These are phyloP conservation scores for Perognathus longimembris DNA, from an alignment of 2,113 vertebrate species.

Conservation along the genomic window DNA sequence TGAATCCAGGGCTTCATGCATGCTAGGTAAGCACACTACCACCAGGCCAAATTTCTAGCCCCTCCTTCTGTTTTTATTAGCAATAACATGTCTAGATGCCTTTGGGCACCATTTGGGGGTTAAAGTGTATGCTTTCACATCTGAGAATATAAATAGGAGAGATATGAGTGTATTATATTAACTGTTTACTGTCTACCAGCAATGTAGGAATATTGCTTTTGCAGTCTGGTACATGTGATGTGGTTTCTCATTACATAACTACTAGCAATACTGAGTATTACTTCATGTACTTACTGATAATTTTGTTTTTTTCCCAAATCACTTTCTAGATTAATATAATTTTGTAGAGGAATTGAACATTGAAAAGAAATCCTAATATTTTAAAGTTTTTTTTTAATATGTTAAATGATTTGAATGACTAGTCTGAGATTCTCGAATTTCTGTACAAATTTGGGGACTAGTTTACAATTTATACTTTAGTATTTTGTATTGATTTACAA, in stretches of 20 bases:
- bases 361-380: neutral
- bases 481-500: neutral
- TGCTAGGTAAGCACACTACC: too few species aligned
- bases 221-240: neutral
- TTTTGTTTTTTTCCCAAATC: neutral
- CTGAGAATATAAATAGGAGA: neutral
- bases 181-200: neutral
- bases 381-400: neutral
- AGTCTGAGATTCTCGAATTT: neutral
- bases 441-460: neutral
- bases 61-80: neutral
- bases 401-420: neutral
- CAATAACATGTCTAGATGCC: neutral
- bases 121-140: neutral
- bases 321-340: neutral
- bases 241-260: neutral
- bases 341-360: neutral
- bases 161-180: neutral
- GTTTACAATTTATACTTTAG: neutral
- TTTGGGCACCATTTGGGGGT: neutral
- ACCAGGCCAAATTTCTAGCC: too few species aligned
- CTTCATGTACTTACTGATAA: neutral
- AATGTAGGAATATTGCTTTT: neutral
- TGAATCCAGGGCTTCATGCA: too few species aligned
- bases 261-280: neutral